Evolutionary conservation across 2,797 vertebrate genomes (phyloP).

Genomic region (Centroberyx gerrardi): DNA sequence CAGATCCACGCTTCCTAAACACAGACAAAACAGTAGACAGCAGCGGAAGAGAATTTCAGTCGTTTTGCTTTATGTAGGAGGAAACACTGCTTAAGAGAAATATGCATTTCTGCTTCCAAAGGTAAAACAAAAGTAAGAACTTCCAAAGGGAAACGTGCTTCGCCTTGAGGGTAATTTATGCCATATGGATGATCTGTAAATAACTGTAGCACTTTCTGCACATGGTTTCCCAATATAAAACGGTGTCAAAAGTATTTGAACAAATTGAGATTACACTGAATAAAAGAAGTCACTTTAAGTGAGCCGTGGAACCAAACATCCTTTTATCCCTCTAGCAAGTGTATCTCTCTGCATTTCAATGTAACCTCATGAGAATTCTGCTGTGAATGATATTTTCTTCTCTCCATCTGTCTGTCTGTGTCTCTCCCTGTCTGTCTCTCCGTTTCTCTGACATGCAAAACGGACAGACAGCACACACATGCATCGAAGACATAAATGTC

Average conservation of each 20-base stretch:
- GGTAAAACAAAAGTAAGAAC: background rate
- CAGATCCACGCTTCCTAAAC: background rate
- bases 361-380: background rate
- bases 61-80: background rate
- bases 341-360: background rate
- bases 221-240: too few relatives aligned
- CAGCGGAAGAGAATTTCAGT: background rate
- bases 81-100: background rate
- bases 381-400: background rate
- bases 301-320: background rate
- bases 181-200: background rate
- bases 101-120: background rate
- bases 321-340: constrained; percentile 1
- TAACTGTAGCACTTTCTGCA: background rate
- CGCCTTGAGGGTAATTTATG: background rate
- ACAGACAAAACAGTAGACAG: constrained; percentile 15
- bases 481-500: constrained; percentile 45
- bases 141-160: background rate
- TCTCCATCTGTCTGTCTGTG: constrained; percentile 33
- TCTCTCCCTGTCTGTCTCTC: background rate
- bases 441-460: background rate
- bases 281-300: too few relatives aligned
- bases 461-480: constrained; percentile 25
- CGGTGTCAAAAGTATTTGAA: background rate
- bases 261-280: background rate